A percentile compares a stretch with the other conserved stretches of the same genome.
Evolutionary conservation across 30 jellyfish, hydroid and myxozoan genomes (phyloP).

Genomic region (Hydra vulgaris): DNA sequence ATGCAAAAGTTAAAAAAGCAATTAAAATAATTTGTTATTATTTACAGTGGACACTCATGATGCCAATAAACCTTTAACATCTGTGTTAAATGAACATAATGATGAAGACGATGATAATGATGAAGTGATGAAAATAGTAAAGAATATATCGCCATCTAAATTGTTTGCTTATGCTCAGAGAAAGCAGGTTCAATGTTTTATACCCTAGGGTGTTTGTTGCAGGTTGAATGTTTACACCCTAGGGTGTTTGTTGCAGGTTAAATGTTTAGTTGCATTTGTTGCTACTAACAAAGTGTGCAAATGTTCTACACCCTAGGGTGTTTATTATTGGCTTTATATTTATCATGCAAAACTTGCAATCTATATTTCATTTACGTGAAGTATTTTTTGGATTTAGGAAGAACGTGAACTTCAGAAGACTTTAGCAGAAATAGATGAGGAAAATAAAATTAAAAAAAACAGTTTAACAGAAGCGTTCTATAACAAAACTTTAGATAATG

Average conservation of each 20-base stretch:
- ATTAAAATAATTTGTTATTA: too few relatives aligned
- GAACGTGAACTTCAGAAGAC: conserved; percentile 34
- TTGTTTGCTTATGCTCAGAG: conserved; percentile 16
- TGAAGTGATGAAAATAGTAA: conserved; percentile 37
- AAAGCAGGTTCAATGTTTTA: conserved; percentile 38
- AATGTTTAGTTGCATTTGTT: too few relatives aligned
- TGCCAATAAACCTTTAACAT: not conserved
- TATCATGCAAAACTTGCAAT: too few relatives aligned
- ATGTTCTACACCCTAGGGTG: too few relatives aligned
- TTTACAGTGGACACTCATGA: not conserved
- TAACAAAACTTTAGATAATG: conserved; percentile 2
- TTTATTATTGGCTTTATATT: not conserved
- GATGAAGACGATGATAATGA: conserved; percentile 5
- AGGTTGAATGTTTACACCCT: too few relatives aligned
- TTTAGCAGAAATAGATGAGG: conserved; percentile 32
- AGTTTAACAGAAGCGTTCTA: conserved; percentile 14
- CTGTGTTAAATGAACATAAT: not conserved
- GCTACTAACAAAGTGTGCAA: too few relatives aligned
- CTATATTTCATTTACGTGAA: not conserved
- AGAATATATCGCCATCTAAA: conserved; percentile 40
- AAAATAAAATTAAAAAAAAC: conserved; percentile 28
- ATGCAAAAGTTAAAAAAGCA: too few relatives aligned
- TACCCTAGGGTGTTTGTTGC: not conserved
- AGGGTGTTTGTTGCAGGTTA: not conserved
- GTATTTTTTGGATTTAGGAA: not conserved